These are phyloP conservation scores for Zaprionus taronus DNA, from an alignment of 1,140 invertebrate genomes.

Conservation along the genomic window DNA sequence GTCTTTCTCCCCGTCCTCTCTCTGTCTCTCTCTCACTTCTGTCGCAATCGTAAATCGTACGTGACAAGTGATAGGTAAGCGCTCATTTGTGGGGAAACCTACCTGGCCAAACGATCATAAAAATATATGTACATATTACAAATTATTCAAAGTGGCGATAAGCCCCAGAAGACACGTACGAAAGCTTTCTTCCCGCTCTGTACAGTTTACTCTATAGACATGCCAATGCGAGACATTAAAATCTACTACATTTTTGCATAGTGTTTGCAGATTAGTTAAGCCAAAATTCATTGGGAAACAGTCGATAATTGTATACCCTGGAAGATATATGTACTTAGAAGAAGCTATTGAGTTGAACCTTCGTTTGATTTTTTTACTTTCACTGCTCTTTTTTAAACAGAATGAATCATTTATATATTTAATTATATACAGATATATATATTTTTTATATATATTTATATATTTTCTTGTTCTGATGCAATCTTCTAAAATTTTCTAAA, in stretches of 20 bases:
- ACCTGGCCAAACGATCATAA: constrained; percentile 31
- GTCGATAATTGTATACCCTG: background rate
- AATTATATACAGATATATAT: no score
- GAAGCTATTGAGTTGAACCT: no score
- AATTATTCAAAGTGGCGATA: constrained; percentile 48
- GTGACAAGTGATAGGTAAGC: constrained; percentile 36
- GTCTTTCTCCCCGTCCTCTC: no score
- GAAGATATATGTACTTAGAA: no score
- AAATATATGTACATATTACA: constrained; percentile 35
- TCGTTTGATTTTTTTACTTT: no score
- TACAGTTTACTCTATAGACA: constrained; percentile 1
- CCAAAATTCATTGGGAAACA: background rate
- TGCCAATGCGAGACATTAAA: constrained; percentile 9
- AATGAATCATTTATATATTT: no score
- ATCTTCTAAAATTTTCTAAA: no score
- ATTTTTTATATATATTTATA: no score
- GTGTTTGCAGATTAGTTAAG: background rate
- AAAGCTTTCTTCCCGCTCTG: constrained; percentile 11
- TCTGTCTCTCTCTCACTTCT: background rate
- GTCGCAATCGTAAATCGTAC: constrained; percentile 22
- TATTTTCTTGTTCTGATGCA: no score
- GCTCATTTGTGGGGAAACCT: constrained; percentile 17
- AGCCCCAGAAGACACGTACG: constrained; percentile 33
- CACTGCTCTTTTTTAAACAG: no score
- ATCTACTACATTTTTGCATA: constrained; percentile 17